Percentiles rank a stretch among this genome's conserved stretches.
Evolutionary conservation across 2,797 vertebrate genomes (phyloP).

Genomic region (Esox masquinongy): DNA sequence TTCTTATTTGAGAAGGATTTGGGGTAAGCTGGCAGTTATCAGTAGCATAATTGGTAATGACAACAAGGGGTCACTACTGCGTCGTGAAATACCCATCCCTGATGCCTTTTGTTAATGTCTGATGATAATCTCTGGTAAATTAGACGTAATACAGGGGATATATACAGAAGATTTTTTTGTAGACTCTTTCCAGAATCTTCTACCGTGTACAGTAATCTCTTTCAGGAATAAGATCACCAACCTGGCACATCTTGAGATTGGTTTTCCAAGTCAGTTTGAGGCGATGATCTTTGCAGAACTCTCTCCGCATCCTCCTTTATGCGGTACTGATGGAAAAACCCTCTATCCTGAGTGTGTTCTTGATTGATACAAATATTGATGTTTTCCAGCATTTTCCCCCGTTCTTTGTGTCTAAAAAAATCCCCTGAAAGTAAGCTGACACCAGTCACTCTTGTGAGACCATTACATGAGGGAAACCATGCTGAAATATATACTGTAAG

Average conservation of each 20-base stretch:
- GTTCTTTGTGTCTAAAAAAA: conserved; percentile 35
- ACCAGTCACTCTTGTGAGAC: conserved; percentile 59
- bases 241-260: conserved; percentile 59
- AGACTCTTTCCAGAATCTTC: neutral
- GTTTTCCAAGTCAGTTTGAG: conserved; percentile 51
- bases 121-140: too few relatives aligned
- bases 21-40: too few relatives aligned
- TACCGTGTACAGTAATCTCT: conserved; percentile 15
- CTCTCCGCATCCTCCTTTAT: too few relatives aligned
- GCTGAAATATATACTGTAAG: conserved; percentile 48
- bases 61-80: too few relatives aligned
- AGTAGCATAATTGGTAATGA: too few relatives aligned
- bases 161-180: too few relatives aligned
- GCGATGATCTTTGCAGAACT: conserved; percentile 42
- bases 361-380: conserved; percentile 22
- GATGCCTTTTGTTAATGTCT: too few relatives aligned
- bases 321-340: too few relatives aligned
- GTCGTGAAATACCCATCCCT: too few relatives aligned
- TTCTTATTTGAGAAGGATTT: too few relatives aligned
- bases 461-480: conserved; percentile 55
- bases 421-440: conserved; percentile 38
- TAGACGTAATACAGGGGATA: too few relatives aligned
- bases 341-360: neutral
- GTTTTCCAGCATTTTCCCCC: conserved; percentile 42
- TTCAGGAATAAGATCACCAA: conserved; percentile 47